Base-by-base conservation (phyloP, 2,888 invertebrate genomes). In the Drosophila subsilvestris region DNA sequence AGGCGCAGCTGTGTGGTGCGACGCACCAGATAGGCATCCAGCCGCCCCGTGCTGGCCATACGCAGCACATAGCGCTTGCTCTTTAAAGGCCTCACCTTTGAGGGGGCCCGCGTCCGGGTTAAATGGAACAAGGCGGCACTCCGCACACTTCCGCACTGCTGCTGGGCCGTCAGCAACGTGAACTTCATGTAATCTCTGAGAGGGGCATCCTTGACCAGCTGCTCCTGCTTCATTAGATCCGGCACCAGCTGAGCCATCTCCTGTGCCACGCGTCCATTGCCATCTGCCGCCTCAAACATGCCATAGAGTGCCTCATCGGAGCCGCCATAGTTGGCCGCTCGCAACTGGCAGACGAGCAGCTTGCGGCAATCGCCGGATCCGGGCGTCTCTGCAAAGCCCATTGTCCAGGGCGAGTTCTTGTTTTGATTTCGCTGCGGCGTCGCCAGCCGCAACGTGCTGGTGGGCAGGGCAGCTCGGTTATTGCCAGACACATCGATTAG, bases 341-440 rank as follows among this genome's bases (percentile, higher is more conserved):
- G 93, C 54, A 97, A 94, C 92, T 97, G 97, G 0, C 95, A 94
- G 62, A 97, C 95, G 88, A 95, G 95, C n/a, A 97, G 91, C 83
- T 95, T 95, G 75, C 96, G 93, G 59, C 94, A 94, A 8, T 86
- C 79, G 37, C 97, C 97, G 0, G 72, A 50, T 5, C 65, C 71
- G 0, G 97, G 95, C 12, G 97, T 96, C 93, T 97, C 97, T 0
- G 97, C 96, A 91, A 97, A 97, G 0, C 97, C 97, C 32, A 96
- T 94, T 50, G 94, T 94, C 97, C 97, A 97, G 4, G 96, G 95
- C 3, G 94, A 93, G 65, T 95, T 2, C 53, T 95, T 8, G 93
- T 93, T 71, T 94, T 74, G 75, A 14, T 47, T 29, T 25, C 55
- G 10, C 14, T 67, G 59, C 10, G 48, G 25, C 12, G 42, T 59